Percentiles rank a stretch among this genome's conserved stretches.
These are phyloP conservation scores for Pedicia rivosa DNA, from an alignment of 2,888 invertebrate species.

Conservation along the genomic window DNA sequence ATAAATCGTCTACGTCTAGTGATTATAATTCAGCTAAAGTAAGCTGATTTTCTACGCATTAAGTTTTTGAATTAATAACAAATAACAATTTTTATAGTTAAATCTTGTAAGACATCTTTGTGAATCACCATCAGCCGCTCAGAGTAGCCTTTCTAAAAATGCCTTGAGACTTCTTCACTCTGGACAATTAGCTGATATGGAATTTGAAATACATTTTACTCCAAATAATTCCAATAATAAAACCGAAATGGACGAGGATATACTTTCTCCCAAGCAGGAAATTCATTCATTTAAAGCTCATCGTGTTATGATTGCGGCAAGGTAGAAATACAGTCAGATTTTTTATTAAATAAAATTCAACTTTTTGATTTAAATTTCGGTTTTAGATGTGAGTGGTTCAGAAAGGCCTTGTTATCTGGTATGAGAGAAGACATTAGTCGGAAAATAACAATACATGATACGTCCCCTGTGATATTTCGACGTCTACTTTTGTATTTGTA, in stretches of 20 bases:
- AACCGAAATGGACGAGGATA: constrained; percentile 3
- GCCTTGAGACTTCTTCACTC: constrained; percentile 39
- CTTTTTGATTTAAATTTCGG: too few relatives aligned
- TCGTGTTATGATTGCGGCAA: constrained; percentile 45
- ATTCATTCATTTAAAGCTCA: constrained; percentile 37
- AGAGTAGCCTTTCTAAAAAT: constrained; percentile 39
- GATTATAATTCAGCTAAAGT: constrained; percentile 25
- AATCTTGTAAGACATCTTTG: constrained; percentile 44
- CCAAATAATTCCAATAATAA: constrained; percentile 1
- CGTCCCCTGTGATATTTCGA: constrained; percentile 42
- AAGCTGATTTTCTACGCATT: neutral
- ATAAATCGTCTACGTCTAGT: constrained; percentile 17
- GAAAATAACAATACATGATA: constrained; percentile 46
- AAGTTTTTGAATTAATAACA: neutral
- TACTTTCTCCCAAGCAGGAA: constrained; percentile 4
- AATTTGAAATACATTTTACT: constrained; percentile 37
- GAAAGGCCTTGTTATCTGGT: constrained; percentile 47
- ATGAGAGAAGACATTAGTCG: constrained; percentile 55
- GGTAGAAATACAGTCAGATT: too few relatives aligned
- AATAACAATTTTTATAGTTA: constrained; percentile 14
- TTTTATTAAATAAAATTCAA: too few relatives aligned
- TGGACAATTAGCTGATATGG: constrained; percentile 42
- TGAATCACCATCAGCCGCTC: constrained; percentile 37
- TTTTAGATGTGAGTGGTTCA: constrained; percentile 57
- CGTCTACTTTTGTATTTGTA: constrained; percentile 47